Base-by-base conservation (phyloP, 53 echinoderm and acorn worm genomes). In the Echinometra lucunter region DNA sequence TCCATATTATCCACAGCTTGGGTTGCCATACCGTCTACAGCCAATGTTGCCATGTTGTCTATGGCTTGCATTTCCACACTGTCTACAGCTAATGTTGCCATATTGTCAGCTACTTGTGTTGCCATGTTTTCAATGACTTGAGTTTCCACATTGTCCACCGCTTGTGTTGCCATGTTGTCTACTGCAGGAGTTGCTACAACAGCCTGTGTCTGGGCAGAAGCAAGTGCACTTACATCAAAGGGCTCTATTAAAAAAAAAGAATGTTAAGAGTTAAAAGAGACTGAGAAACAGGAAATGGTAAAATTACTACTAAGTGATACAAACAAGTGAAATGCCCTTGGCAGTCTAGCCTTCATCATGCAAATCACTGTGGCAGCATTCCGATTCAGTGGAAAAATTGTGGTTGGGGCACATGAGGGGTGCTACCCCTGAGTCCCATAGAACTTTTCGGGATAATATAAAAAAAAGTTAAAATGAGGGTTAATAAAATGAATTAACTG, bases 121-220 rank as follows among this genome's bases (percentile, higher is more conserved):
- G 19, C 47, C 92, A 74, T 83, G 66, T 19, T 28, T 15, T 83
- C 94, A 5, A 94, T 37, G 9, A 83, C 83, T 28, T 63, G 66
- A 5, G 94, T 94, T n/a, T 17, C 91, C 27, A 45, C 18, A 25
- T 44, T 44, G 1, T 94, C 94, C 5, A 94, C 66, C 4, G 94
- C 94, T n/a, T 40, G 72, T 60, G 95, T 82, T 53, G 3, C 74
- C 49, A 69, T 58, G 56, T 60, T 93, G 40, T 96, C 96, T 25
- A 49, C 82, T 0, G 92, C 96, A 47, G 94, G 96, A 37, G 95
- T 96, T n/a, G 89, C 93, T 74, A 70, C 35, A 18, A 67, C 95
- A 25, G 91, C 96, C 58, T 96, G 96, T 1, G 96, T 95, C 21
- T 95, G 63, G 19, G 93, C 96, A 44, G 92, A 66, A 55, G 93